These are phyloP conservation scores for Notarius lentiginosus DNA, from an alignment of 2,113 vertebrate genomes.

Conservation along the genomic window DNA sequence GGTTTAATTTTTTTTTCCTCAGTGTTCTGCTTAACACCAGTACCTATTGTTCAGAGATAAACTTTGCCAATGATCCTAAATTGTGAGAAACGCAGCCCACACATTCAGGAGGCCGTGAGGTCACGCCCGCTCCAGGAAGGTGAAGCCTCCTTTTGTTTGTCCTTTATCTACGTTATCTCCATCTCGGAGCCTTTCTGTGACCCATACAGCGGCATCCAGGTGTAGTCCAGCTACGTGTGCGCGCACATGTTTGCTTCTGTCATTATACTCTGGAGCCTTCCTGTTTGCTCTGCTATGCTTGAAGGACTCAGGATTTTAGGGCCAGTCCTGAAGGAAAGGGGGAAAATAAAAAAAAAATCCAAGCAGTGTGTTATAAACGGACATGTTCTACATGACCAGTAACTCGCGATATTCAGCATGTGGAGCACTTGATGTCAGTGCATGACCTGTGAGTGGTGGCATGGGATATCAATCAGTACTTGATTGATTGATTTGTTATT, in stretches of 20 bases:
- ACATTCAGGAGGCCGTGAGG: not conserved
- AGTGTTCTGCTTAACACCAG: not conserved
- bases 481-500: not conserved
- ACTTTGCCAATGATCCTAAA: not conserved
- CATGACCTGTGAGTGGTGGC: not conserved
- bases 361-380: not conserved
- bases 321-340: not conserved
- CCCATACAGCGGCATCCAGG: conserved; percentile 26
- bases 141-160: conserved; percentile 22
- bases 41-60: not conserved
- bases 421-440: not conserved
- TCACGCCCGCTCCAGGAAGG: not conserved
- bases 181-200: conserved; percentile 28
- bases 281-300: conserved; percentile 47
- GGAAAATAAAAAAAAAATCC: not conserved
- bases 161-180: conserved; percentile 4
- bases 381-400: not conserved
- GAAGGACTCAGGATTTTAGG: conserved; percentile 7
- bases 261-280: conserved; percentile 44
- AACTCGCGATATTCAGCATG: not conserved
- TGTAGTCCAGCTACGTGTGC: not conserved
- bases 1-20: not conserved
- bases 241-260: conserved; percentile 40
- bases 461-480: not conserved
- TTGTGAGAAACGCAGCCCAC: not conserved